Evolutionary conservation across 2,113 vertebrate species (phyloP).

Genomic region (Odocoileus virginianus): DNA sequence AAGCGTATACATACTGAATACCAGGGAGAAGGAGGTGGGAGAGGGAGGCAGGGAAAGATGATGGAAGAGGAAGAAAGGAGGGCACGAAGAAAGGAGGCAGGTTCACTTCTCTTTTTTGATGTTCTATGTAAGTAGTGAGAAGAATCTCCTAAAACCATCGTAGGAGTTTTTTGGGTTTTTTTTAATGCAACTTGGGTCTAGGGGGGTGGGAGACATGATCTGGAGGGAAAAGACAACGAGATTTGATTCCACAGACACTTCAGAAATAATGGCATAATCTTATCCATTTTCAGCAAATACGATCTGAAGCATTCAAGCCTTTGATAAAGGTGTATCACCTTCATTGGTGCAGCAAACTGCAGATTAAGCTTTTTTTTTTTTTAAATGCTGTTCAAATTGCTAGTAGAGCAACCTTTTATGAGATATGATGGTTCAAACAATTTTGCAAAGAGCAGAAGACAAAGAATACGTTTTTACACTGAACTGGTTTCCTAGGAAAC

Average conservation of each 20-base stretch:
- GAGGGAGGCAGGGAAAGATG: neutral
- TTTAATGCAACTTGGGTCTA: neutral
- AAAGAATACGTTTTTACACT: conserved; percentile 81
- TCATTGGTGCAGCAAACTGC: conserved; percentile 73
- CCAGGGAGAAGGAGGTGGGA: rapidly evolving
- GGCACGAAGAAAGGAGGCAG: neutral
- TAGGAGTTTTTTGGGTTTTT: neutral
- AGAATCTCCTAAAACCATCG: conserved; percentile 46
- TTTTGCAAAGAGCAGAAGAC: conserved; percentile 82
- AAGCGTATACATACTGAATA: rapidly evolving
- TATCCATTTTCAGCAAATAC: conserved; percentile 73
- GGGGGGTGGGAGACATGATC: neutral
- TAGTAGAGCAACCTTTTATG: conserved; percentile 77
- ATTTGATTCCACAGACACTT: conserved; percentile 71
- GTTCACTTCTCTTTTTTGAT: neutral
- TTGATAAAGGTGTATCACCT: conserved; percentile 68
- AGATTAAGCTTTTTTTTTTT: conserved; percentile 74
- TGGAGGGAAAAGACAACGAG: conserved; percentile 38
- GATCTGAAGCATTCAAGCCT: conserved; percentile 67
- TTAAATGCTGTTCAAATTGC: conserved; percentile 76
- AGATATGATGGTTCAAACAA: conserved; percentile 82
- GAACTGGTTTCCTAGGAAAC: conserved; percentile 85
- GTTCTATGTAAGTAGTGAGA: neutral
- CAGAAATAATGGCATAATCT: conserved; percentile 70
- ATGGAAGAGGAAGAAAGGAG: neutral